These are phyloP conservation scores for Diabrotica undecimpunctata DNA, from an alignment of 1,140 invertebrate genomes.

Conservation along the genomic window DNA sequence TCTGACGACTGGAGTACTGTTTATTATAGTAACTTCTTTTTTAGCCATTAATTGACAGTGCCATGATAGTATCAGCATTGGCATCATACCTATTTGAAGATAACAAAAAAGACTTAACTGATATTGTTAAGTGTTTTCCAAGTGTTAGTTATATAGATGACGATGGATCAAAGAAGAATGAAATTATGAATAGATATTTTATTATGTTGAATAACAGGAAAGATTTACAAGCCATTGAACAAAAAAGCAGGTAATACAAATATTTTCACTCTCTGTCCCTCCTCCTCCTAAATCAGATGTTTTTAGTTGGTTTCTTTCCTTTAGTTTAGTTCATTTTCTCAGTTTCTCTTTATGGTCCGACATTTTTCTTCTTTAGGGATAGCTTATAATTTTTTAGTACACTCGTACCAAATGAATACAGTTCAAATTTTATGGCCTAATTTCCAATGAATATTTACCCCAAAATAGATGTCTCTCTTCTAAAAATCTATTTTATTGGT, in stretches of 20 bases:
- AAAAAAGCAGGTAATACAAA: constrained; percentile 28
- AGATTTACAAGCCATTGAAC: constrained; percentile 41
- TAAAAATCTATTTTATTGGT: no score
- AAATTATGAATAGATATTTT: constrained; percentile 94
- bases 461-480: no score
- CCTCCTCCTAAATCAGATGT: no score
- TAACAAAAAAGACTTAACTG: constrained; percentile 55
- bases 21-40: constrained; percentile 43
- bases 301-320: not conserved
- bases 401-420: no score
- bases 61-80: constrained; percentile 88
- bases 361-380: no score
- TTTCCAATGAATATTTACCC: no score
- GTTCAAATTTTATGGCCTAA: no score
- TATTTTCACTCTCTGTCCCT: no score
- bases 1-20: no score
- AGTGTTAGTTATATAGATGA: constrained; percentile 66
- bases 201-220: constrained; percentile 65
- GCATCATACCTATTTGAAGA: constrained; percentile 72
- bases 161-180: constrained; percentile 62
- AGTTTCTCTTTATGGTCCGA: no score
- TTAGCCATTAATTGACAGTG: constrained; percentile 88
- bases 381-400: no score
- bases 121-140: constrained; percentile 84
- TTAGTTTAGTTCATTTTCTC: no score